phyloP scores from a whole-genome alignment of 2,113 vertebrate genomes.

The Martes martes region DNA sequence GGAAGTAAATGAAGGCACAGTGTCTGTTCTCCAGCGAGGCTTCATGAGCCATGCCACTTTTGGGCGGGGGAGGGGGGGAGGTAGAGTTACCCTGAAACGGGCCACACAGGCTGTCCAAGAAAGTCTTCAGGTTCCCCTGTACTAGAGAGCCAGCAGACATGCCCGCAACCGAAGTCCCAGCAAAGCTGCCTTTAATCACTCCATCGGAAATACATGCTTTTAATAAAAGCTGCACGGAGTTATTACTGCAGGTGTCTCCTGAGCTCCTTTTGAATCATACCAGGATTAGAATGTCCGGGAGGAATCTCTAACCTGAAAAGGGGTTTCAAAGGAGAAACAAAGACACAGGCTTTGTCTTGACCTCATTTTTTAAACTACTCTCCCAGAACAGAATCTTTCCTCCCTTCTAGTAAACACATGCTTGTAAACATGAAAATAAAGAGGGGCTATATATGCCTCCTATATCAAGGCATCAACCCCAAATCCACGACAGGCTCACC shows the following conservation, averaged over 20 bases:
- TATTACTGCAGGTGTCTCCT: not conserved
- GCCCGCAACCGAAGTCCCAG: not conserved
- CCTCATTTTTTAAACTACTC: conserved; percentile 41
- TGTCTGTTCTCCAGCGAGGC: conserved; percentile 43
- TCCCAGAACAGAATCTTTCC: conserved; percentile 53
- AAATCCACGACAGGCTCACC: conserved; percentile 59
- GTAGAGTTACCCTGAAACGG: not conserved
- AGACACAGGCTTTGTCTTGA: not conserved
- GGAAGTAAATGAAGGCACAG: conserved; percentile 8
- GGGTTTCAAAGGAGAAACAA: conserved; percentile 37
- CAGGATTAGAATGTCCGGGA: not conserved
- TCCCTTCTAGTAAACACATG: conserved; percentile 56
- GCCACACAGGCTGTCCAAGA: conserved; percentile 12
- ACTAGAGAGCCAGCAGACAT: not conserved
- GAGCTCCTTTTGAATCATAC: conserved; percentile 38
- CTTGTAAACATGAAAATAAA: conserved; percentile 61
- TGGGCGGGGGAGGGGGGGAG: not conserved
- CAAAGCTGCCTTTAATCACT: not conserved
- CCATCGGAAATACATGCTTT: not conserved
- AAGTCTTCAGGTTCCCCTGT: conserved; percentile 55
- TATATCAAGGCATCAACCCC: conserved; percentile 30
- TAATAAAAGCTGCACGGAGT: not conserved
- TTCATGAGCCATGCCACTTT: conserved; percentile 27
- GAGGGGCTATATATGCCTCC: conserved; percentile 60
- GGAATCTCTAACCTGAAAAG: conserved; percentile 52